Conservation (phyloP, 2,888 invertebrate species). For the Ormyrus rosae region DNA sequence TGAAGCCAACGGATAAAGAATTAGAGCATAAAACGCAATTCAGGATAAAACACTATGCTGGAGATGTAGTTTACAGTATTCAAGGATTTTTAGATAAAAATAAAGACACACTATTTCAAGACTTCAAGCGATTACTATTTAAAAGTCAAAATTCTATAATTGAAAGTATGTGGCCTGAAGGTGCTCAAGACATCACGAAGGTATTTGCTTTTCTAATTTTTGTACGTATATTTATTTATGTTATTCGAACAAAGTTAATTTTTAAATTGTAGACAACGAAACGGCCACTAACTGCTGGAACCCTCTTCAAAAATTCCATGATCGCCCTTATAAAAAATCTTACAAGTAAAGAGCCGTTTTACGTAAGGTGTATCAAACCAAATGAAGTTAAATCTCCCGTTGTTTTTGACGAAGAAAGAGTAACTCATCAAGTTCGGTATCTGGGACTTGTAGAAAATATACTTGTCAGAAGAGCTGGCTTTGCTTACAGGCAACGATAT, state of each 20-base stretch:
- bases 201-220: slow-evolving; percentile 74
- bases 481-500: slow-evolving; percentile 96
- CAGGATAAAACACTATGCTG: slow-evolving; percentile 95
- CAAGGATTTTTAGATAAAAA: slow-evolving; percentile 98
- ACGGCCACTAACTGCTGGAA: slow-evolving; percentile 95
- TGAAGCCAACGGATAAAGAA: slow-evolving; percentile 88
- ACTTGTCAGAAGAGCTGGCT: slow-evolving; percentile 95
- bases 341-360: slow-evolving; percentile 95
- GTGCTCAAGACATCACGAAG: slow-evolving; percentile 91
- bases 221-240: slow-evolving; percentile 1
- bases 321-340: slow-evolving; percentile 90
- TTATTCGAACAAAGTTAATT: not conserved
- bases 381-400: slow-evolving; percentile 94
- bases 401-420: slow-evolving; percentile 90
- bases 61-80: slow-evolving; percentile 94
- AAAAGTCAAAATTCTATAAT: slow-evolving; percentile 88
- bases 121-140: slow-evolving; percentile 94
- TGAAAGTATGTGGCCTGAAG: slow-evolving; percentile 97
- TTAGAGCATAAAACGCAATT: slow-evolving; percentile 88
- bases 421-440: slow-evolving; percentile 87
- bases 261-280: slow-evolving; percentile 87
- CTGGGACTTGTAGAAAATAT: slow-evolving; percentile 97
- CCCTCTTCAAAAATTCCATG: slow-evolving; percentile 97
- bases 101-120: slow-evolving; percentile 96
- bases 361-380: slow-evolving; percentile 98